A percentile compares a stretch with the other conserved stretches of the same genome.
Evolutionary conservation across 1,140 invertebrate species (phyloP).

Genomic region (Microplitis demolitor): DNA sequence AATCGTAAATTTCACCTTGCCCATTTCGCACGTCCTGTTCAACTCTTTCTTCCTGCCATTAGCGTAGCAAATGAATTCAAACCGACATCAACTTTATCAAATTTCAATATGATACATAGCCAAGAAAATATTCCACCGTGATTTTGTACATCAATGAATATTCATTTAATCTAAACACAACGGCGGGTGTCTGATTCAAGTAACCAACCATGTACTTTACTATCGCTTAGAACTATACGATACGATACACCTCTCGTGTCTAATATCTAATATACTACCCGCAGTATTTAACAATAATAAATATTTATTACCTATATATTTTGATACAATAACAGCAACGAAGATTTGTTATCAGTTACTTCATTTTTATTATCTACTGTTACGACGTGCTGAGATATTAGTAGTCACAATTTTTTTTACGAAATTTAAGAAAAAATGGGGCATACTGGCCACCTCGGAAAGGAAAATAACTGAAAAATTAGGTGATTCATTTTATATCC

Average conservation of each 20-base stretch:
- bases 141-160: slow-evolving; percentile 49
- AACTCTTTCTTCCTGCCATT: slow-evolving; percentile 23
- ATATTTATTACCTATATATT: too few species aligned
- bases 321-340: too few species aligned
- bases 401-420: too few species aligned
- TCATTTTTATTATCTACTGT: too few species aligned
- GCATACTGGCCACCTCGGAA: too few species aligned
- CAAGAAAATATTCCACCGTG: slow-evolving; percentile 42
- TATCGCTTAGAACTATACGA: slow-evolving; percentile 48
- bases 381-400: too few species aligned
- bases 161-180: slow-evolving; percentile 40
- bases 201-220: slow-evolving; percentile 39
- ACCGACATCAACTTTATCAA: slow-evolving; percentile 30
- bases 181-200: slow-evolving; percentile 10
- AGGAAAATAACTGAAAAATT: too few species aligned
- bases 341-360: too few species aligned
- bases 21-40: slow-evolving; percentile 8
- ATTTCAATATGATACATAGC: slow-evolving; percentile 18
- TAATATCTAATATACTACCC: slow-evolving; percentile 25
- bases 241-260: slow-evolving; percentile 49
- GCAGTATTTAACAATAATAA: too few species aligned
- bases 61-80: slow-evolving; percentile 28
- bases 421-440: too few species aligned
- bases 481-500: too few species aligned
- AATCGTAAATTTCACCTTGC: slow-evolving; percentile 28